These are phyloP conservation scores for Macrocentrus cingulum DNA, from an alignment of 1,140 invertebrate species.

Conservation along the genomic window DNA sequence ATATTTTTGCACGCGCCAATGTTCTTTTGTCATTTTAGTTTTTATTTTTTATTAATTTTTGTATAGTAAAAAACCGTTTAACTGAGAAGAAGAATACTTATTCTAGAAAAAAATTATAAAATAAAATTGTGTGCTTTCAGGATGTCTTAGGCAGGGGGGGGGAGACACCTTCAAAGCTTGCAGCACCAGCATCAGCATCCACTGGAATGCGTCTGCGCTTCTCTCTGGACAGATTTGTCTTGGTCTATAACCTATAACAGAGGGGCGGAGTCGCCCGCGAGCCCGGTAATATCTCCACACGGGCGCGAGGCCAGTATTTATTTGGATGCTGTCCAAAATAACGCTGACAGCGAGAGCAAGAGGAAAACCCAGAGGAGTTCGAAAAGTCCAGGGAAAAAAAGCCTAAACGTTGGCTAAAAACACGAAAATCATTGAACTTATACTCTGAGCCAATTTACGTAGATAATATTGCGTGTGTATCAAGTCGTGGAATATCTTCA, in stretches of 20 bases:
- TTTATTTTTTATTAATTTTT: too few species aligned
- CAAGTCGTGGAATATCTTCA: too few species aligned
- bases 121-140: too few species aligned
- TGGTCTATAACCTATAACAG: neutral
- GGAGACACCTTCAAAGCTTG: neutral
- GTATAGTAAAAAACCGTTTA: too few species aligned
- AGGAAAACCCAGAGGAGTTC: neutral
- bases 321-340: conserved; percentile 26
- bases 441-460: too few species aligned
- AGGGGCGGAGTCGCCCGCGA: conserved; percentile 22
- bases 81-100: too few species aligned
- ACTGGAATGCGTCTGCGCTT: conserved; percentile 19
- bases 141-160: too few species aligned
- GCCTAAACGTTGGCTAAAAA: neutral
- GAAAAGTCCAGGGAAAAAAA: neutral
- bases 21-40: neutral
- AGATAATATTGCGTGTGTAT: neutral
- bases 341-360: conserved; percentile 4
- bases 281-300: conserved; percentile 19
- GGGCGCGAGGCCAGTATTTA: conserved; percentile 22
- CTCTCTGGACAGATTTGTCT: neutral
- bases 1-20: neutral
- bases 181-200: conserved; percentile 7
- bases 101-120: too few species aligned
- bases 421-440: too few species aligned